Percentiles rank a stretch among this genome's conserved stretches.
phyloP scores from a whole-genome alignment of 1,140 invertebrate species.

The Procambarus virginalis region DNA sequence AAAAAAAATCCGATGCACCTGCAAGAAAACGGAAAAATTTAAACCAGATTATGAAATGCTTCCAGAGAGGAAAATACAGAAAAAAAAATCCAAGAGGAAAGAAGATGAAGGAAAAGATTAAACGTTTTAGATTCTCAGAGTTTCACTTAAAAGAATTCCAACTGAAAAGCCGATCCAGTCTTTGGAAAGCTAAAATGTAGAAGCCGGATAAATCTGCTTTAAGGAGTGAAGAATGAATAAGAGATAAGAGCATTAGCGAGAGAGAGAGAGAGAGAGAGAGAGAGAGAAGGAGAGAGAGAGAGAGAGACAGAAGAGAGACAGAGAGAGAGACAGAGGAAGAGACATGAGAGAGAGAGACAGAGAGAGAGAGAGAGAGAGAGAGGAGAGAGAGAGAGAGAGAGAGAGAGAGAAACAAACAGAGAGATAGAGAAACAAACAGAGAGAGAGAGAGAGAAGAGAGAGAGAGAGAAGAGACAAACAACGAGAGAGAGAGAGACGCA shows the following conservation, averaged over 20 bases:
- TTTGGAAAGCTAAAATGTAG: no score
- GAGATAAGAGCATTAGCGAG: background rate
- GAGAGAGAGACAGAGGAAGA: background rate
- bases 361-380: constrained; percentile 24
- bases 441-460: background rate
- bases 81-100: background rate
- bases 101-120: background rate
- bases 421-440: background rate
- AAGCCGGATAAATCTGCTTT: no score
- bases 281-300: constrained; percentile 18
- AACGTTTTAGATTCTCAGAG: no score
- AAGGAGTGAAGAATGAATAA: no score
- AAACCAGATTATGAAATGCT: background rate
- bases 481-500: background rate
- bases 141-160: no score
- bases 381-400: constrained; percentile 3
- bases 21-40: no score
- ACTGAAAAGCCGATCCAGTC: no score
- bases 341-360: constrained; percentile 6
- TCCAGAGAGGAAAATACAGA: background rate
- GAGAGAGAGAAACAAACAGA: constrained; percentile 16
- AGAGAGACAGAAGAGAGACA: constrained; percentile 14
- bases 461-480: constrained; percentile 14
- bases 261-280: constrained; percentile 3
- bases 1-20: no score